phyloP scores from a whole-genome alignment of 2,888 invertebrate species.

The Tholera decimalis region DNA sequence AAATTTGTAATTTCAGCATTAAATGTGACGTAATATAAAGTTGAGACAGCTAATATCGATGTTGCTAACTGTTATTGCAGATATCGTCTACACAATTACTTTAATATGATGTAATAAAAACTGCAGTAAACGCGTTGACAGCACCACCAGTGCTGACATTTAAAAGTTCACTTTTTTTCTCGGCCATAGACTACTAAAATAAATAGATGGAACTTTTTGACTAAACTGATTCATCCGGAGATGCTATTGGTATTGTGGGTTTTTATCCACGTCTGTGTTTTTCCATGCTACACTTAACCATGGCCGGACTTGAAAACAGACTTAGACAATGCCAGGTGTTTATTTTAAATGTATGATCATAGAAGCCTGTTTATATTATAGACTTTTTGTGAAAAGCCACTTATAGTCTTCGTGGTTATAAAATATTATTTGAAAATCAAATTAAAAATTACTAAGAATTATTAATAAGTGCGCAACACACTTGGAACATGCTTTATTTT shows the following conservation, averaged over 20 bases:
- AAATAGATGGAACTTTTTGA: not conserved
- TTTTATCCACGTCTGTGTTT: constrained; percentile 24
- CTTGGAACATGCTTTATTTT: constrained; percentile 62
- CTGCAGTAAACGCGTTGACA: constrained; percentile 51
- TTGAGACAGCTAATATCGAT: constrained; percentile 58
- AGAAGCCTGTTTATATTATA: too few relatives aligned
- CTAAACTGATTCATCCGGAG: not conserved
- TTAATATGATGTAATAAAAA: constrained; percentile 57
- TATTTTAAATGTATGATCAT: not conserved
- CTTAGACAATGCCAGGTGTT: constrained; percentile 1
- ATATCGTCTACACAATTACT: constrained; percentile 54
- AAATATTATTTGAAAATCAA: constrained; percentile 4
- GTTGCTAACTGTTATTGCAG: constrained; percentile 59
- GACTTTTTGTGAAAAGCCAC: not conserved
- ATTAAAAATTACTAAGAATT: constrained; percentile 34
- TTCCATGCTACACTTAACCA: constrained; percentile 17
- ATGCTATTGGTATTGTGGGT: not conserved
- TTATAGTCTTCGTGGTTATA: not conserved
- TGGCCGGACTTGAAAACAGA: constrained; percentile 15
- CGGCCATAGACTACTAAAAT: constrained; percentile 17
- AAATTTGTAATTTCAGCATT: constrained; percentile 61
- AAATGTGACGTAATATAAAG: constrained; percentile 52
- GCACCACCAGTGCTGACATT: constrained; percentile 26
- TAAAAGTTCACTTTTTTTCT: constrained; percentile 28
- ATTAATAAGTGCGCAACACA: constrained; percentile 43